These are phyloP conservation scores for Matsumyia berberina DNA, from an alignment of 2,888 invertebrate genomes.

Conservation along the genomic window DNA sequence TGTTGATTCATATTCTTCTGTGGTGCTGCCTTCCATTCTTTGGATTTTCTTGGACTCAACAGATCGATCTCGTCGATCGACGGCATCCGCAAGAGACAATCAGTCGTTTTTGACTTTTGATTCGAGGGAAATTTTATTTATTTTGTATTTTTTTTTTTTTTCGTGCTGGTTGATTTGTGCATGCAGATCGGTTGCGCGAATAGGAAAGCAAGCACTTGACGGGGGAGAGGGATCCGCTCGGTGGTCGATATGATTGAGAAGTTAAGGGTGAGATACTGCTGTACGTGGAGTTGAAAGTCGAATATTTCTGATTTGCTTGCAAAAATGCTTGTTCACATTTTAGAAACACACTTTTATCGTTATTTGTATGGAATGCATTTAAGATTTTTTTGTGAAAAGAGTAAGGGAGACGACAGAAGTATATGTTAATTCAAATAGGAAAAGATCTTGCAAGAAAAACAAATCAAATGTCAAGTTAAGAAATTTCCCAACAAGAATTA, in stretches of 20 bases:
- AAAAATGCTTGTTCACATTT: slow-evolving; percentile 13
- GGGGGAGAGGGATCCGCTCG: too few relatives aligned
- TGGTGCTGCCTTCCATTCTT: slow-evolving; percentile 77
- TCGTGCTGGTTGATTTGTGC: slow-evolving; percentile 32
- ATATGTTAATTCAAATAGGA: too few relatives aligned
- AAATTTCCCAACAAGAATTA: too few relatives aligned
- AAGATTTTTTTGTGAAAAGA: too few relatives aligned
- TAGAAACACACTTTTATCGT: too few relatives aligned
- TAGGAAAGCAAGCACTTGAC: slow-evolving; percentile 5
- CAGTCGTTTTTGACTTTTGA: slow-evolving; percentile 35
- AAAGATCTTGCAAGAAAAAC: too few relatives aligned
- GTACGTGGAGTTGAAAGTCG: too few relatives aligned
- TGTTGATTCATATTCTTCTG: slow-evolving; percentile 79
- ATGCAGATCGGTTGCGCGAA: slow-evolving; percentile 29
- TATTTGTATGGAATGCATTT: too few relatives aligned
- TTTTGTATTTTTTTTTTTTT: slow-evolving; percentile 57
- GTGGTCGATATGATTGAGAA: slow-evolving; percentile 4
- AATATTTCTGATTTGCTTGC: too few relatives aligned
- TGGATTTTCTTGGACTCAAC: slow-evolving; percentile 79
- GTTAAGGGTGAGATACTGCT: slow-evolving; percentile 50
- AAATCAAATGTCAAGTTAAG: too few relatives aligned
- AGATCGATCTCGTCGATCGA: slow-evolving; percentile 79
- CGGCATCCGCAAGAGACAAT: slow-evolving; percentile 50
- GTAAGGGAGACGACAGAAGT: too few relatives aligned
- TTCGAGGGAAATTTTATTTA: slow-evolving; percentile 49